phyloP scores from a whole-genome alignment of 2,888 invertebrate genomes.

The Eurytoma adleriae region DNA sequence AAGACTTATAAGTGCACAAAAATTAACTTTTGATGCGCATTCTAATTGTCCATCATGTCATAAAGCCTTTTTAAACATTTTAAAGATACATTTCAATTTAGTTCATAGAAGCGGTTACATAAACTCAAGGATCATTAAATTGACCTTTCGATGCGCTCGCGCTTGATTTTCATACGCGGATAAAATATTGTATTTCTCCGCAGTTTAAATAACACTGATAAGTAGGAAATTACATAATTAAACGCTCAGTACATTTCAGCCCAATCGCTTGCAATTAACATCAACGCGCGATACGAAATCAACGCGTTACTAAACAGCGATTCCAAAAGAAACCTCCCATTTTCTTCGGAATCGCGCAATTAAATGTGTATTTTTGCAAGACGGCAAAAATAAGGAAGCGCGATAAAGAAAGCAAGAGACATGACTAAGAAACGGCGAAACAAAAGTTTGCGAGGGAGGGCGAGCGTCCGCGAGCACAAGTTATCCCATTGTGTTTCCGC shows the following conservation, averaged over 20 bases:
- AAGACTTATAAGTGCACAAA: no score
- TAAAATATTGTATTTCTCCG: slow-evolving; percentile 16
- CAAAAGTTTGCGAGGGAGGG: slow-evolving; percentile 7
- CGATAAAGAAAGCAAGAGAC: background rate
- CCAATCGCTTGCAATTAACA: background rate
- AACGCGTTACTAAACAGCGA: background rate
- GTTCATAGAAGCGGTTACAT: slow-evolving; percentile 24
- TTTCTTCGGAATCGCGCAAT: no score
- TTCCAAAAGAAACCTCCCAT: background rate
- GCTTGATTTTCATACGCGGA: slow-evolving; percentile 28
- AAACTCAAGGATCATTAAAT: slow-evolving; percentile 45
- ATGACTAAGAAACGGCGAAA: background rate
- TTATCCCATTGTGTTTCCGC: slow-evolving; percentile 42
- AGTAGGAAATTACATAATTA: slow-evolving; percentile 8
- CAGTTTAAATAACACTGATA: slow-evolving; percentile 7
- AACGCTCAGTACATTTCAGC: background rate
- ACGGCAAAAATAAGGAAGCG: background rate
- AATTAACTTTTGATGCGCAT: no score
- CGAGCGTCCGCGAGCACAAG: slow-evolving; percentile 16
- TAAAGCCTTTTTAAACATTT: slow-evolving; percentile 4
- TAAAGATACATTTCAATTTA: slow-evolving; percentile 14
- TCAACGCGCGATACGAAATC: background rate
- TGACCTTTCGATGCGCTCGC: slow-evolving; percentile 14
- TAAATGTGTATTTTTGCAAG: background rate
- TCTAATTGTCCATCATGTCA: background rate